Evolutionary conservation across 2,797 vertebrate species (phyloP), one percentile per base, ranked within the genome.

Genomic region (Cottoperca gobio): DNA sequence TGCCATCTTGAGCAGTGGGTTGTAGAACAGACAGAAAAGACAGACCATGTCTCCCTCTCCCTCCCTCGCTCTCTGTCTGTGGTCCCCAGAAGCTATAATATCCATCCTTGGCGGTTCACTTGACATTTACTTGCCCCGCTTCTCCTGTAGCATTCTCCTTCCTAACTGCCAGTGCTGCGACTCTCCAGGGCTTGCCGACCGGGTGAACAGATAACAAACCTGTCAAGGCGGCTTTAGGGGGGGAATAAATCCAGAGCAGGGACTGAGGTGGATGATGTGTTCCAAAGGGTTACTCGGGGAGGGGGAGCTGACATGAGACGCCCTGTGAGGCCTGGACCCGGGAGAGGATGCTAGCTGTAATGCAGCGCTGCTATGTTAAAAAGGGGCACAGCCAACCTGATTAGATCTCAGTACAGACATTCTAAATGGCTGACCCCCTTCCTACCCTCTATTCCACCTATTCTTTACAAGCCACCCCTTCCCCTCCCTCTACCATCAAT

Each of bases 181-280:
- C 90, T 96, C 96, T 96, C 95, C 89, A 86, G 96, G 96, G 95
- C 91, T 95, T 78, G 78, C 92, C 89, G 88, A 95, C 94, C 85
- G 92, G 95, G 93, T 93, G 93, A 96, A 94, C 95, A 97, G 96
- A 96, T 96, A 97, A 96, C 94, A 96, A 96, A 97, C 94, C 96
- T 96, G 96, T 96, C 93, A 95, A 94, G 93, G 94, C 92, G 79
- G 93, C 91, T 95, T 96, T 94, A 95, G 92, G 91, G 93, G 86
- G 92, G 94, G 93, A 94, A 96, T 95, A 94, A 95, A 95, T 95
- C 92, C 92, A 92, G 90, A 89, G 87, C 93, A 94, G 91, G 81
- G 92, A 92, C 78, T 70, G 88, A 91, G 90, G 93, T 92, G 95
- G 95, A 95, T 95, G 92, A 96, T 96, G 94, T 94, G 92, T 94